phyloP scores from a whole-genome alignment of 2,888 invertebrate genomes.

The Clostera curtula region DNA sequence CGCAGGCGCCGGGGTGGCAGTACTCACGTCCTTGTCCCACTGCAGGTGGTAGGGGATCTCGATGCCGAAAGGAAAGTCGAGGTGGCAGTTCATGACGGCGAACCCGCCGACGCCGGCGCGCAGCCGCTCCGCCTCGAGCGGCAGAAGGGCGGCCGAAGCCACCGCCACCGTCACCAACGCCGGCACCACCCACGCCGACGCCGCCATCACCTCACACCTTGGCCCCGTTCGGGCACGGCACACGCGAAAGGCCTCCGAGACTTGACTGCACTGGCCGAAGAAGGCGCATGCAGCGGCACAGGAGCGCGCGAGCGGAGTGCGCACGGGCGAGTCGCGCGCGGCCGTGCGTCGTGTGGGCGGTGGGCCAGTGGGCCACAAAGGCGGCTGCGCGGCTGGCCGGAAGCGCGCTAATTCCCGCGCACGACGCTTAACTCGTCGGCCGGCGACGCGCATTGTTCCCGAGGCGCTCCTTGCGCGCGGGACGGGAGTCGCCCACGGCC shows the following conservation, averaged over 20 bases:
- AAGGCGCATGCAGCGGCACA: slow-evolving; percentile 21
- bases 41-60: slow-evolving; percentile 90
- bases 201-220: slow-evolving; percentile 4
- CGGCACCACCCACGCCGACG: slow-evolving; percentile 9
- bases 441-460: too few species aligned
- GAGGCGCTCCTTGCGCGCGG: too few species aligned
- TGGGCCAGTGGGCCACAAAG: too few species aligned
- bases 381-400: too few species aligned
- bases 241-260: slow-evolving; percentile 17
- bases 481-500: too few species aligned
- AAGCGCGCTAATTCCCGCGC: slow-evolving; percentile 22
- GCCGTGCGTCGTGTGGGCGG: too few species aligned
- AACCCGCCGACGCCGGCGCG: slow-evolving; percentile 85
- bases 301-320: too few species aligned
- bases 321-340: too few species aligned
- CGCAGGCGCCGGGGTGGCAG: too few species aligned
- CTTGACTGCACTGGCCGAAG: too few species aligned
- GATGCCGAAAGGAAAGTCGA: slow-evolving; percentile 90
- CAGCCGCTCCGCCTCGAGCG: slow-evolving; percentile 59
- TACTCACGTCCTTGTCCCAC: slow-evolving; percentile 92
- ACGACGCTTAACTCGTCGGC: slow-evolving; percentile 22
- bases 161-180: slow-evolving; percentile 7
- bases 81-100: slow-evolving; percentile 87
- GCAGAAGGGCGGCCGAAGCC: slow-evolving; percentile 41
- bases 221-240: slow-evolving; percentile 7